phyloP scores from a whole-genome alignment of 2,888 invertebrate genomes.

The Pachliopta kotzebuea region DNA sequence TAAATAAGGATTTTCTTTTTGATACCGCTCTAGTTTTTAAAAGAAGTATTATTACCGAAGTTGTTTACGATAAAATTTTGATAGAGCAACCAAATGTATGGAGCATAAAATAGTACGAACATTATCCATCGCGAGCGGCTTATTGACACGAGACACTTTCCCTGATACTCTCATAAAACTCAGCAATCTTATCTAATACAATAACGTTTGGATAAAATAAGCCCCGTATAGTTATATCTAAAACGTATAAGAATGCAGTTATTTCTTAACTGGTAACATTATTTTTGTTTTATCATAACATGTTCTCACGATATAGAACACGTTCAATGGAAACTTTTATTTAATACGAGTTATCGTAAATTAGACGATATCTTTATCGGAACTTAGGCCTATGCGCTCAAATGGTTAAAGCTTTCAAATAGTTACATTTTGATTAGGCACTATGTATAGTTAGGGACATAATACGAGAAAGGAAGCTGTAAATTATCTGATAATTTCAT shows the following conservation, averaged over 20 bases:
- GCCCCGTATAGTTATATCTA: constrained; percentile 37
- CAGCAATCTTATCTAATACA: constrained; percentile 56
- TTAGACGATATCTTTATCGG: constrained; percentile 23
- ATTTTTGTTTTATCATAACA: constrained; percentile 30
- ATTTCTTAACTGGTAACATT: constrained; percentile 29
- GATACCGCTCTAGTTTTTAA: neutral
- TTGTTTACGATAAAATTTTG: constrained; percentile 55
- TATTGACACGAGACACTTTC: constrained; percentile 69
- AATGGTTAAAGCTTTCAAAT: constrained; percentile 19
- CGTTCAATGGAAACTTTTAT: constrained; percentile 25
- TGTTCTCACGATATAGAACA: constrained; percentile 18
- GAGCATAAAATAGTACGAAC: constrained; percentile 49
- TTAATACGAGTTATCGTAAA: constrained; percentile 22
- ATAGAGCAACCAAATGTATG: constrained; percentile 40
- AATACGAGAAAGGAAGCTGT: neutral
- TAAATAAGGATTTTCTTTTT: neutral
- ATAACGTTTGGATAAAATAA: constrained; percentile 56
- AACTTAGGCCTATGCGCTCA: constrained; percentile 11
- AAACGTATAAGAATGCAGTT: constrained; percentile 31
- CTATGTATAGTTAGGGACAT: constrained; percentile 11
- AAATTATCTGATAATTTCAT: constrained; percentile 2
- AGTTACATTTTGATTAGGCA: constrained; percentile 11
- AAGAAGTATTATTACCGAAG: constrained; percentile 37
- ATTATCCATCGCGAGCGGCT: constrained; percentile 52
- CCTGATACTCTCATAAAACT: constrained; percentile 61